These are phyloP conservation scores for Catharus minimus DNA, from an alignment of 2,113 vertebrate species.

Conservation along the genomic window DNA sequence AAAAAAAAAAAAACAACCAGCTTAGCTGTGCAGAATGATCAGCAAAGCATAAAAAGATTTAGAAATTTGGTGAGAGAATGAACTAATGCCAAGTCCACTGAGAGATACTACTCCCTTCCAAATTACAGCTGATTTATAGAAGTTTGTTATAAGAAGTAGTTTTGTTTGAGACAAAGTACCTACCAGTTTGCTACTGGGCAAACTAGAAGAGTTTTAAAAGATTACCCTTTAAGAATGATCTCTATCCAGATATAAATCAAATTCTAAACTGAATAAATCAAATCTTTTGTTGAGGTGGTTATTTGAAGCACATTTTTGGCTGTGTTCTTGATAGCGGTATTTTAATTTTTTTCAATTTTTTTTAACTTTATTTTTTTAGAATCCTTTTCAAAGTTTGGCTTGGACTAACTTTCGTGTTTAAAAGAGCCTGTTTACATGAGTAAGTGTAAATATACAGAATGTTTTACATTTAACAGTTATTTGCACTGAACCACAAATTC, in stretches of 20 bases:
- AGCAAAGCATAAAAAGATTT: neutral
- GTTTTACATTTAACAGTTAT: neutral
- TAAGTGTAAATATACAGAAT: neutral
- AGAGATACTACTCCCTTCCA: neutral
- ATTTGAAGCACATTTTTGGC: neutral
- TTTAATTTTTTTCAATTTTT: neutral
- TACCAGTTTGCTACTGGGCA: neutral
- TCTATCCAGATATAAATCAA: neutral
- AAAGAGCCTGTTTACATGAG: neutral
- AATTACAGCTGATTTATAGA: neutral
- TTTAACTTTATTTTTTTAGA: neutral
- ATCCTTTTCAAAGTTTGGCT: neutral
- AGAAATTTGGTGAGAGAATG: neutral
- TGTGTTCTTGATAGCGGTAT: neutral
- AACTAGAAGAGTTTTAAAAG: neutral
- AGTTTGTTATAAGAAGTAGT: neutral
- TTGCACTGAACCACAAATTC: neutral
- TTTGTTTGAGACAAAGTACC: neutral
- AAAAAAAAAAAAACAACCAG: neutral
- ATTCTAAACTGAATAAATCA: neutral
- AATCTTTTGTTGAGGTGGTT: neutral
- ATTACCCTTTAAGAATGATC: neutral
- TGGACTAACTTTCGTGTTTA: neutral
- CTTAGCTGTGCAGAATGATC: neutral
- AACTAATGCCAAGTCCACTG: neutral